Conservation (phyloP, 2,113 vertebrate species). For the Corynorhinus townsendii region DNA sequence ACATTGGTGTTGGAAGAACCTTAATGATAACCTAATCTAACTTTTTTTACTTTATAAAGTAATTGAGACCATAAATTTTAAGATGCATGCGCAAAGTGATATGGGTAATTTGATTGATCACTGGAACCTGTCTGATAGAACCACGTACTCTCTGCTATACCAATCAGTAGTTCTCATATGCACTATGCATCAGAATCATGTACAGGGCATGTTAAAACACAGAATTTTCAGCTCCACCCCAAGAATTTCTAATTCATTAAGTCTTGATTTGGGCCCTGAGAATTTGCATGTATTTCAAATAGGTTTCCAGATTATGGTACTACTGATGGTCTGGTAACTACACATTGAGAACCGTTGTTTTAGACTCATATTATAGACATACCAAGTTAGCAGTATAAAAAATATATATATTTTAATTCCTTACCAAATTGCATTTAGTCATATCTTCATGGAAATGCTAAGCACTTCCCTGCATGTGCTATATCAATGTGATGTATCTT, state of each 20-base stretch:
- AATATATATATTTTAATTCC: not conserved
- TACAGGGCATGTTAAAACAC: not conserved
- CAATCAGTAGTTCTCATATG: not conserved
- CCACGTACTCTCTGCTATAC: accelerated
- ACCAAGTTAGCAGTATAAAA: not conserved
- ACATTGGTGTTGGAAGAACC: not conserved
- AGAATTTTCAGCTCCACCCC: not conserved
- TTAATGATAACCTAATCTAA: not conserved
- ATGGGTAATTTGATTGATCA: not conserved
- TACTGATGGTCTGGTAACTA: not conserved
- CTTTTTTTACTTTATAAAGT: not conserved
- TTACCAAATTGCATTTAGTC: not conserved
- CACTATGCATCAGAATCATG: not conserved
- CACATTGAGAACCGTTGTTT: not conserved
- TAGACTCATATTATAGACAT: not conserved
- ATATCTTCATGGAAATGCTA: not conserved
- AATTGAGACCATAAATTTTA: not conserved
- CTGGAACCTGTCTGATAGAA: not conserved
- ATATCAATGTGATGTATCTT: not conserved
- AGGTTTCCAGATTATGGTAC: not conserved
- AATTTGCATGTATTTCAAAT: not conserved
- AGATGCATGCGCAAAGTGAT: not conserved
- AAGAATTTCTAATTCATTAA: not conserved
- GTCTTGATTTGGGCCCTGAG: not conserved
- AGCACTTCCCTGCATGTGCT: not conserved